Conservation (phyloP, 2,113 vertebrate species). For the Cariama cristata region DNA sequence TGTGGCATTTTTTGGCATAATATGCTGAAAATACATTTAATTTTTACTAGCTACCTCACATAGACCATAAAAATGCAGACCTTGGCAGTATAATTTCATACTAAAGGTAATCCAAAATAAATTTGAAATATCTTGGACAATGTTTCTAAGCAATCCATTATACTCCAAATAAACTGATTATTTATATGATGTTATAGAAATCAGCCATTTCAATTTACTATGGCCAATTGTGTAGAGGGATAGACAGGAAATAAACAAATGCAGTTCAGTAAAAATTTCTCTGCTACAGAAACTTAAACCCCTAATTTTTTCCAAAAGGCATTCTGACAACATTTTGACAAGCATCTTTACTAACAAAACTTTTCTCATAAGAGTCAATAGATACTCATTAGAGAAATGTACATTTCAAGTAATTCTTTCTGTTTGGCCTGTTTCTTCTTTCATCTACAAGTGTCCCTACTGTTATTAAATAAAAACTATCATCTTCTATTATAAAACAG, state of each 20-base stretch:
- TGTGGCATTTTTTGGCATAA: background rate
- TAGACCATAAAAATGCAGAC: background rate
- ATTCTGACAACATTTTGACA: background rate
- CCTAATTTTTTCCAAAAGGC: background rate
- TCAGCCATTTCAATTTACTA: background rate
- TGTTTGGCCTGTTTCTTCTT: background rate
- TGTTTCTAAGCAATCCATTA: background rate
- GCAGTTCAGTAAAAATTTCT: background rate
- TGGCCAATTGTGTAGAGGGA: background rate
- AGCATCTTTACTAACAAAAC: background rate
- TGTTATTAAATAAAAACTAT: background rate
- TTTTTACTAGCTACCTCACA: background rate
- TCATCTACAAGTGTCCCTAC: background rate
- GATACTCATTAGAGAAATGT: background rate
- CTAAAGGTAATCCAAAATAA: background rate
- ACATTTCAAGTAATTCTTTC: background rate
- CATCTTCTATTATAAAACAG: background rate
- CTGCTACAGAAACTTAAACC: background rate
- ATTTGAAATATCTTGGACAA: background rate
- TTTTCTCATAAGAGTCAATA: background rate
- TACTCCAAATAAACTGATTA: background rate
- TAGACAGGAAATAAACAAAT: background rate
- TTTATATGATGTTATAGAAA: background rate
- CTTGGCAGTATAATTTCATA: background rate
- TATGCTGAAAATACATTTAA: background rate